Evolutionary conservation across 2,797 vertebrate species (phyloP).

Genomic region (Holocentrus rufus): DNA sequence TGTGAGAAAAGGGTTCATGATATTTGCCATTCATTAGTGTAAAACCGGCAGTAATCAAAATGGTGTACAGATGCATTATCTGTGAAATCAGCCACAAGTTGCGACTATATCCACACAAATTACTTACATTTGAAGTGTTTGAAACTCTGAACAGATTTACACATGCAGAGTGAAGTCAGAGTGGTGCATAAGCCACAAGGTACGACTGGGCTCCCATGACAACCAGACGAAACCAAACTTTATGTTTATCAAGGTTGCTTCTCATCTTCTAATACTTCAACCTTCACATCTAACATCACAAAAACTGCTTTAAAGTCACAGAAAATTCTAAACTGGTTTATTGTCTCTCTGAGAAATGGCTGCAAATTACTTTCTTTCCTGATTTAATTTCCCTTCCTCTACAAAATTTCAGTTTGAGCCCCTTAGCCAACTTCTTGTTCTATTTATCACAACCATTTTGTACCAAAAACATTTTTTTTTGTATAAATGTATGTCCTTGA

Average conservation of each 20-base stretch:
- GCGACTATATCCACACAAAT: not conserved
- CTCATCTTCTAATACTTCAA: conserved; percentile 13
- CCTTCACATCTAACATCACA: conserved; percentile 3
- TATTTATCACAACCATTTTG: conserved; percentile 9
- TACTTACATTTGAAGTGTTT: not conserved
- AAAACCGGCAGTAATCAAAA: not conserved
- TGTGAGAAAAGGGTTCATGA: not conserved
- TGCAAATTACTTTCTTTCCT: not conserved
- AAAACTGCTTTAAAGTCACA: conserved; percentile 25
- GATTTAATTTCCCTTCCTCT: no score
- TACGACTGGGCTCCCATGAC: no score
- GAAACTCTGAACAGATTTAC: no score
- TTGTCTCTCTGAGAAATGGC: conserved; percentile 25
- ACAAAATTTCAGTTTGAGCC: no score
- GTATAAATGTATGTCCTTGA: conserved; percentile 1
- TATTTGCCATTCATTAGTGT: conserved; percentile 10
- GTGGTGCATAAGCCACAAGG: no score
- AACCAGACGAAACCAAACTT: no score
- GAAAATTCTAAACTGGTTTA: conserved; percentile 24
- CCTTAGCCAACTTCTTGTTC: not conserved
- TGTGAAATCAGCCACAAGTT: no score
- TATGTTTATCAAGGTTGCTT: conserved; percentile 8
- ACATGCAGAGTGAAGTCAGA: no score
- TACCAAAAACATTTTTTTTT: conserved; percentile 1
- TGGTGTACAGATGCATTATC: no score